Percentiles rank a stretch among this genome's conserved stretches.
These are phyloP conservation scores for Drosophila paranaensis DNA, from an alignment of 2,888 invertebrate genomes.

Conservation along the genomic window DNA sequence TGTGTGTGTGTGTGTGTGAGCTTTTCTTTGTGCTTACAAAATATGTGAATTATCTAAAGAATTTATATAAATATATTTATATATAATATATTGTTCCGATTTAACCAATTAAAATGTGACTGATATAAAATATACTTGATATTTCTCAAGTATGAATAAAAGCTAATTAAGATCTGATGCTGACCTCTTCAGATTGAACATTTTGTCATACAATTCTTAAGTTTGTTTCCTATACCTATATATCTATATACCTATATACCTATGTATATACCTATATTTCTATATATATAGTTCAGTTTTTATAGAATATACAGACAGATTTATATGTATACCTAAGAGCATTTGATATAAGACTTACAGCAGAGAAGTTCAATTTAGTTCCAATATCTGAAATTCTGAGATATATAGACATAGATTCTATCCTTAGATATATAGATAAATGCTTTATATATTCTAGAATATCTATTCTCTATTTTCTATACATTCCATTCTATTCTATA, in stretches of 20 bases:
- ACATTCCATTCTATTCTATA: not conserved
- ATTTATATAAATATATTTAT: not conserved
- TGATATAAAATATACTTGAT: too few relatives aligned
- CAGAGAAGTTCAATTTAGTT: not conserved
- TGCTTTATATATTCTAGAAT: not conserved
- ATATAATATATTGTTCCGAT: too few relatives aligned
- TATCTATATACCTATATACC: too few relatives aligned
- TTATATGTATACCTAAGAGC: not conserved
- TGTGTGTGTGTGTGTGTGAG: conserved; percentile 6
- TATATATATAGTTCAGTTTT: too few relatives aligned
- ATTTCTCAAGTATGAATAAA: too few relatives aligned
- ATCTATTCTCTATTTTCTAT: not conserved
- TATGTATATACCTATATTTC: too few relatives aligned
- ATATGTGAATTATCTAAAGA: not conserved
- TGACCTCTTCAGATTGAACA: too few relatives aligned
- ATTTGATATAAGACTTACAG: not conserved
- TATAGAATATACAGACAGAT: not conserved
- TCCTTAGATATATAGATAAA: not conserved
- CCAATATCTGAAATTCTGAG: not conserved
- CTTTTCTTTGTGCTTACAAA: not conserved
- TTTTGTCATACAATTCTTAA: too few relatives aligned
- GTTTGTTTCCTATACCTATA: too few relatives aligned
- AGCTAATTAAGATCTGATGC: too few relatives aligned
- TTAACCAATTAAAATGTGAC: too few relatives aligned
- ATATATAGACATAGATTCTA: not conserved